Evolutionary conservation across 2,113 vertebrate genomes (phyloP).

Genomic region (Antechinus flavipes): DNA sequence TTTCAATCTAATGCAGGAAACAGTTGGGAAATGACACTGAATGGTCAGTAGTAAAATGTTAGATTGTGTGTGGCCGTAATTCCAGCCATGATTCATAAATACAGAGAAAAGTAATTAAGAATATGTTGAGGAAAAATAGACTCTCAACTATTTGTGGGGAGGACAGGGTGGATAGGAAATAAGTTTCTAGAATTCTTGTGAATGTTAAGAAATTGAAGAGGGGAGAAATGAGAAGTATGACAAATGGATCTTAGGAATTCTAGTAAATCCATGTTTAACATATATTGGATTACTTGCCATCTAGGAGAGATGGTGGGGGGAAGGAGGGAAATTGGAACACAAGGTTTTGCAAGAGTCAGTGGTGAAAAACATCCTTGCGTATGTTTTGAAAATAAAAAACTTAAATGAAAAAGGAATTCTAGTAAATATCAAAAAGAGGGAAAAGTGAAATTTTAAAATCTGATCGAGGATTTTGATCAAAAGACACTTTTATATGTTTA

Average conservation of each 20-base stretch:
- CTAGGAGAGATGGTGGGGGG: too few species aligned
- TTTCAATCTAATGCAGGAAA: background rate
- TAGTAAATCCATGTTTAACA: background rate
- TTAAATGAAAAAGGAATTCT: constrained; percentile 10
- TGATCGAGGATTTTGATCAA: background rate
- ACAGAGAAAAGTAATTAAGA: background rate
- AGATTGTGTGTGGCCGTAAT: background rate
- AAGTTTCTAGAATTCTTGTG: constrained; percentile 13
- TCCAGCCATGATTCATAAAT: background rate
- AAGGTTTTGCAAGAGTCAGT: too few species aligned
- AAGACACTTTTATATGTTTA: background rate
- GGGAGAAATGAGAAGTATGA: background rate
- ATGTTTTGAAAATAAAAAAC: too few species aligned
- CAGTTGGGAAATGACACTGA: background rate
- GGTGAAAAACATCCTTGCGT: too few species aligned
- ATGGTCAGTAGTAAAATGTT: background rate
- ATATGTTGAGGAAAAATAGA: background rate
- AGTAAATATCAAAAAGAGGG: background rate
- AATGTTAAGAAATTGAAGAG: constrained; percentile 15
- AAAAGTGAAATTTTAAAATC: background rate
- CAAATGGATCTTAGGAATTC: constrained; percentile 31
- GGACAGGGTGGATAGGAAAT: constrained; percentile 8
- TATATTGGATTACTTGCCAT: too few species aligned
- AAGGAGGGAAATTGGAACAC: too few species aligned
- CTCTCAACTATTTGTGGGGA: background rate